Percentiles rank a stretch among this genome's conserved stretches.
Conservation (phyloP, 2,113 vertebrate genomes). For the Bettongia penicillata region DNA sequence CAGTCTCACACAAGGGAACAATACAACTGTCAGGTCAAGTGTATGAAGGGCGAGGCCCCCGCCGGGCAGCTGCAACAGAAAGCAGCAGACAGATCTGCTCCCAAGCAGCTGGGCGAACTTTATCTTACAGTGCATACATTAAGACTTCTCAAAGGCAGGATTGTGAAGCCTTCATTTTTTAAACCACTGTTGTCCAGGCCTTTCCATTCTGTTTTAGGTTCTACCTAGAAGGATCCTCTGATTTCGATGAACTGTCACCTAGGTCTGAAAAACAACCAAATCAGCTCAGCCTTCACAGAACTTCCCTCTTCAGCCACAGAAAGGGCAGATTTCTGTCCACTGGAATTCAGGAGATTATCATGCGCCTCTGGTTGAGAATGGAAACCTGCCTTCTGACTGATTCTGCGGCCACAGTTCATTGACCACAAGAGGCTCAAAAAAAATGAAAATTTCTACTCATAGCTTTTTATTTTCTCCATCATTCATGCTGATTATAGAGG, state of each 20-base stretch:
- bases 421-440: slow-evolving; percentile 56
- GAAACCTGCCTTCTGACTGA: slow-evolving; percentile 60
- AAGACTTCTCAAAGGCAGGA: slow-evolving; percentile 22
- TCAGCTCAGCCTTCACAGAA: not conserved
- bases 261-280: slow-evolving; percentile 45
- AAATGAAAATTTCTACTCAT: not conserved
- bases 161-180: slow-evolving; percentile 4
- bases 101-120: not conserved
- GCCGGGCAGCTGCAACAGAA: slow-evolving; percentile 81
- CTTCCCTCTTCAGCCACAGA: slow-evolving; percentile 74
- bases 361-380: slow-evolving; percentile 36
- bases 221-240: slow-evolving; percentile 30
- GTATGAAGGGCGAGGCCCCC: slow-evolving; percentile 74
- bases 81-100: slow-evolving; percentile 79
- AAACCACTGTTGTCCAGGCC: not conserved
- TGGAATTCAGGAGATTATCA: slow-evolving; percentile 64
- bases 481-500: not conserved
- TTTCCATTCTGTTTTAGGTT: slow-evolving; percentile 37
- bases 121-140: slow-evolving; percentile 47
- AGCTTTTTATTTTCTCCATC: not conserved
- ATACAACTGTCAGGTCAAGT: slow-evolving; percentile 81
- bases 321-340: slow-evolving; percentile 73
- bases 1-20: slow-evolving; percentile 37
- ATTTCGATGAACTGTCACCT: slow-evolving; percentile 21
- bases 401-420: slow-evolving; percentile 23